Base-by-base conservation (phyloP, 2,797 vertebrate genomes). In the Hafferia zeledoni region DNA sequence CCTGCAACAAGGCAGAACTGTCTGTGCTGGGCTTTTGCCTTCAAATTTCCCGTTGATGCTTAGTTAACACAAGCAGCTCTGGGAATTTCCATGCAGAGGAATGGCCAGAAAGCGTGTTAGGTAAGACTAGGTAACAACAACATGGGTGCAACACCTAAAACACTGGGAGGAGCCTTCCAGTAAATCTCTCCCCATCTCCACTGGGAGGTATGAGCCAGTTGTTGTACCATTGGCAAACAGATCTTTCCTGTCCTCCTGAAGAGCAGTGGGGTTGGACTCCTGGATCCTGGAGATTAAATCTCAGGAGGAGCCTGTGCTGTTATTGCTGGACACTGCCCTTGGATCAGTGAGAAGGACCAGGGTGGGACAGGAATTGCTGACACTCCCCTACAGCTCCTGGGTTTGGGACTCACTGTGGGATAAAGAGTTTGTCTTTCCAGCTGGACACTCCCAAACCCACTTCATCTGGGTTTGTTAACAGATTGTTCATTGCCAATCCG, bases 361-460 rank as follows among this genome's bases (percentile, higher is more conserved):
- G 67, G 94, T 91, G 90, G 95, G 83, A 91, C 85, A 91, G 80
- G 77, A 94, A 83, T 88, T 71, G 44, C 47, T 55, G 74, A 69
- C 67, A 63, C 83, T 87, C 82, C 89, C 87, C 37, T 87, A 6
- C 33, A 52, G 68, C 64, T 89, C 92, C 86, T 47, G 88, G 77
- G 67, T 49, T 68, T 95, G 90, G 87, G 89, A 88, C 75, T 94
- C 22, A 0, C 91, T 85, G 94, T 91, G 92, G 87, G 60, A 90
- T 90, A 72, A 71, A 68, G 76, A 10, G 33, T 83, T 88, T 33
- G 65, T 57, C 59, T 79, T 91, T 91, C 91, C 91, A 96, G 83
- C 83, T 11, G 39, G 93, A 91, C 91, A 88, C 95, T 95, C 93
- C 87, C 83, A 93, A 91, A 90, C 55, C 12, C 70, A 49, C 25